These are phyloP conservation scores for Hemithea aestivaria DNA, from an alignment of 2,888 invertebrate species.

Conservation along the genomic window DNA sequence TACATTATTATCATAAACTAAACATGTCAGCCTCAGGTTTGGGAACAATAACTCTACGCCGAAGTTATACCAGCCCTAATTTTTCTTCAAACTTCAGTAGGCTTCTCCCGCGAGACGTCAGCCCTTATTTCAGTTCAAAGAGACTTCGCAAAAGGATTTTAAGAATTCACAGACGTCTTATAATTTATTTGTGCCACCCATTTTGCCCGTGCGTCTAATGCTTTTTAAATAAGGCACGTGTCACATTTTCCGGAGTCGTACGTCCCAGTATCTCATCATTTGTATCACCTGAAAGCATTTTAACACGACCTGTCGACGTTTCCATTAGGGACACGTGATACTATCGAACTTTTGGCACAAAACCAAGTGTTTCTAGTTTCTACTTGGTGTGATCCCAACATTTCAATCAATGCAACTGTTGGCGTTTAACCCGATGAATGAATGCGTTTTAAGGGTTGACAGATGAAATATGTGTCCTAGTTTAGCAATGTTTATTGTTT, in stretches of 20 bases:
- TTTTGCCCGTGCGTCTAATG: slow-evolving; percentile 1
- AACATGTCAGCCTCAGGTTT: slow-evolving; percentile 19
- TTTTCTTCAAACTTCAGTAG: slow-evolving; percentile 6
- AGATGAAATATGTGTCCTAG: slow-evolving; percentile 34
- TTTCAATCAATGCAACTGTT: slow-evolving; percentile 18
- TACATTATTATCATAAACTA: slow-evolving; percentile 32
- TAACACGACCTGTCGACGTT: slow-evolving; percentile 28
- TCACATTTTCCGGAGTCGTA: slow-evolving; percentile 3
- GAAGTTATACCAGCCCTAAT: slow-evolving; percentile 1
- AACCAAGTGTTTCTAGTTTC: slow-evolving; percentile 35
- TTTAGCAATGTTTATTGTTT: slow-evolving; percentile 49
- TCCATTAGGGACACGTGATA: slow-evolving; percentile 39
- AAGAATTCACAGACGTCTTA: slow-evolving; percentile 9
- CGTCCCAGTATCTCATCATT: slow-evolving; percentile 7
- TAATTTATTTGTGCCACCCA: slow-evolving; percentile 5
- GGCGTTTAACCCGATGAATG: slow-evolving; percentile 17
- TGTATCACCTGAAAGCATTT: slow-evolving; percentile 28
- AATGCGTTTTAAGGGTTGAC: slow-evolving; percentile 18
- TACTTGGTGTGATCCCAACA: slow-evolving; percentile 7
- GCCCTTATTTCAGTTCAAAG: slow-evolving; percentile 10
- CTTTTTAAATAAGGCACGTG: slow-evolving; percentile 7
- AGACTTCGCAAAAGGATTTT: slow-evolving; percentile 8
- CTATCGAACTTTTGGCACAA: slow-evolving; percentile 38
- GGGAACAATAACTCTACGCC: slow-evolving; percentile 10
- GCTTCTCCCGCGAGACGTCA: slow-evolving; percentile 4